Base-by-base conservation (phyloP, 2,113 vertebrate genomes). In the Origma solitaria region DNA sequence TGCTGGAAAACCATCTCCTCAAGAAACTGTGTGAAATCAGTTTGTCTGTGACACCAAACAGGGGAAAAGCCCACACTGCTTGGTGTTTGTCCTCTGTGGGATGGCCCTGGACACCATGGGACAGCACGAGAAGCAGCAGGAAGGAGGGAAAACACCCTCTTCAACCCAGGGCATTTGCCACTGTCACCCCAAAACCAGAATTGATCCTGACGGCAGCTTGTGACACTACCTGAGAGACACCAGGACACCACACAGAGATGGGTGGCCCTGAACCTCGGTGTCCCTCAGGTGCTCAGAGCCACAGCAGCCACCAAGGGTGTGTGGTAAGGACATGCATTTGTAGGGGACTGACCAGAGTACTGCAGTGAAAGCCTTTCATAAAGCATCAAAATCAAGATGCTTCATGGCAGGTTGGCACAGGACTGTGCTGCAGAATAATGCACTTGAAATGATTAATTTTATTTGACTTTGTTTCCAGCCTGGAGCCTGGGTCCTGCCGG, bases 1-100 rank as follows among this genome's bases (percentile, higher is more conserved):
- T 79, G 64, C 53, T 44, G 47, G 93, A 79, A 97, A 97, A 91
- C 28, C 51, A 84, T 50, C 72, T 90, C 47, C 24, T 78, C 45
- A 28, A 88, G 85, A 90, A 85, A 76, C 58, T 24, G 3, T 20
- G 71, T 84, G 86, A 92, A 93, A 92, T 91, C 47, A 86, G 75
- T 82, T 96, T 96, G 65, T 76, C 80, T 88, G 92, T 92, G 69
- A 91, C 86, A 97, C 72, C 83, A 33, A 82, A 37, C 0, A 1
- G 27, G 18, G 21, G 9, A 47, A 82, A 9, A 72, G 4, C 19
- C 17, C 35, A 42, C 16, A 13, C 17, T 95, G 77, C 66, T 96
- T 94, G 88, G 70, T 88, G 92, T 50, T 84, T 77, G 58, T 75
- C 37, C 57, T 23, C 61, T 70, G 47, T 8, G 20, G 50, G 44